Evolutionary conservation across 2,797 vertebrate genomes (phyloP).

Genomic region (Coendou prehensilis): DNA sequence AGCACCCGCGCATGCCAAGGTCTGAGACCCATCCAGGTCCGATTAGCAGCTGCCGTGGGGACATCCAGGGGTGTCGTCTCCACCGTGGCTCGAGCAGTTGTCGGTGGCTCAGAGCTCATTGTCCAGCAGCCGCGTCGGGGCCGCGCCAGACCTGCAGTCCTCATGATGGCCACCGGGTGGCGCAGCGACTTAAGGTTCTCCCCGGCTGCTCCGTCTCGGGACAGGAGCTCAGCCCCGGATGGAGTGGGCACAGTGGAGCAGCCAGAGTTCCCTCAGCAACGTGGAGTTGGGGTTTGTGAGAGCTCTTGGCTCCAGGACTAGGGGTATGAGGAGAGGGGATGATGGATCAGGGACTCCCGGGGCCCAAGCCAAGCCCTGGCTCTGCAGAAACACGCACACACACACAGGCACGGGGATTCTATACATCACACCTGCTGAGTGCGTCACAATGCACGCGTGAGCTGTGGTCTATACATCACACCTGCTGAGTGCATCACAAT

Average conservation of each 20-base stretch:
- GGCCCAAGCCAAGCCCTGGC: not conserved
- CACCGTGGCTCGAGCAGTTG: not conserved
- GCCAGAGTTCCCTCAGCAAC: not conserved
- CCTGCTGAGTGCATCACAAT: fast-evolving
- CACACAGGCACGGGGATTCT: no score
- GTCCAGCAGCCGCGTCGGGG: not conserved
- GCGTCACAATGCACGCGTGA: fast-evolving
- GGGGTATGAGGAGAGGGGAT: not conserved
- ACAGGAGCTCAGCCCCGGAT: not conserved
- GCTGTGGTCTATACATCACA: no score
- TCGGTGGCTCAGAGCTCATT: not conserved
- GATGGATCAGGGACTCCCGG: not conserved
- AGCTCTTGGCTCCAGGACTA: not conserved
- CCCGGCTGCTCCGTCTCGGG: not conserved
- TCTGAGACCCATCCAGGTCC: not conserved
- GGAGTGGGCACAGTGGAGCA: constrained; percentile 26
- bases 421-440: no score
- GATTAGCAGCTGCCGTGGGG: not conserved
- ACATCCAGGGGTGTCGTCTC: not conserved
- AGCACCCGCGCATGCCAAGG: not conserved
- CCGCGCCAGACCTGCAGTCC: constrained; percentile 68
- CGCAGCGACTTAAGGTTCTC: constrained; percentile 76
- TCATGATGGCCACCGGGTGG: constrained; percentile 84
- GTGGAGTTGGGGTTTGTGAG: not conserved
- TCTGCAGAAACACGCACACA: fast-evolving